Evolutionary conservation across 2,113 vertebrate genomes (phyloP), one percentile per base, ranked within the genome.

Genomic region (Spheniscus mendiculus): DNA sequence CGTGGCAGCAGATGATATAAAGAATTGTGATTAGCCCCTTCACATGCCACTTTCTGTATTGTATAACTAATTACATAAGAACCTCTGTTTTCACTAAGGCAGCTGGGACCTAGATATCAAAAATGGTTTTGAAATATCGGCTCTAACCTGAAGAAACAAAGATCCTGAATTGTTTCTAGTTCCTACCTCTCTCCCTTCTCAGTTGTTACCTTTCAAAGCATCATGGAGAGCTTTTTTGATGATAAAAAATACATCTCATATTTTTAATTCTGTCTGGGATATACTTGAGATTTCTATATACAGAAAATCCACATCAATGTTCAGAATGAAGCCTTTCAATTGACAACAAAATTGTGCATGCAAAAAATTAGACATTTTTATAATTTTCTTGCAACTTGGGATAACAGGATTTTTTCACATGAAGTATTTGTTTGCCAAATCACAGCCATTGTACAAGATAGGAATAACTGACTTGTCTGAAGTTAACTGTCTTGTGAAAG

Each of bases 401-500:
- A 70, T 62, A 82, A 80, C 34, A 53, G 17, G 8, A 49, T 49
- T 93, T 91, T 89, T 93, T 84, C n/a, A 56, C 9, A 69, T n/a
- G 11, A 93, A 90, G 17, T 61, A 89, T 93, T 87, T 92, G 50
- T 81, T 95, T 93, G 49, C 15, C 40, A 61, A 45, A 77, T 85
- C 83, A 81, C 74, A 66, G 36, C 34, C 66, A 42, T 52, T 76
- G 49, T n/a, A 25, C 20, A 72, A 82, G 69, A 82, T 74, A 96
- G 85, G 69, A 91, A 73, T 73, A 96, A 85, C 70, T 82, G 58
- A 83, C 38, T 83, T 88, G 66, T 89, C 74, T 80, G 29, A 90
- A 90, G 63, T 89, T 77, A 93, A 79, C 73, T 45, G 62, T 79
- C 62, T 87, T 77, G 69, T 91, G 87, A 93, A 95, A 91, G 78